Evolutionary conservation across 2,888 invertebrate species (phyloP).

Genomic region (Junonia oenone): DNA sequence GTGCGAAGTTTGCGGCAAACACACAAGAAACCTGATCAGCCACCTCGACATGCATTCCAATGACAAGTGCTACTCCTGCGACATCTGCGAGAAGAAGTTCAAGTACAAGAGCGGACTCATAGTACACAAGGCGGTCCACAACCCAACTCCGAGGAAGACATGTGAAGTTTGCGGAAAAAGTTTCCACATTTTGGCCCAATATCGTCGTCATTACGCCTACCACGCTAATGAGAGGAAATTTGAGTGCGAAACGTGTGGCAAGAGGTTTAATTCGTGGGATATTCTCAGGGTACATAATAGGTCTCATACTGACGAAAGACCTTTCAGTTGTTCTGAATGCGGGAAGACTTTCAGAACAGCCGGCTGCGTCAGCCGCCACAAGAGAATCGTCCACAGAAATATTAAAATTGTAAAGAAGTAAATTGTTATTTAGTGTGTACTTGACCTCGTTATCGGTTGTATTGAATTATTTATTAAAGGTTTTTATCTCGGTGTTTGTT

Average conservation of each 20-base stretch:
- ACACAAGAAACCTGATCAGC: conserved; percentile 58
- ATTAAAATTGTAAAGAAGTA: conserved; percentile 23
- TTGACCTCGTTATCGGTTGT: conserved; percentile 29
- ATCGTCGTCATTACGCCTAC: conserved; percentile 70
- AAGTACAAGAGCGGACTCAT: conserved; percentile 70
- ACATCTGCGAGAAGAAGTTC: conserved; percentile 69
- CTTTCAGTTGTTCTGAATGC: conserved; percentile 66
- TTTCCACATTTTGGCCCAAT: conserved; percentile 71
- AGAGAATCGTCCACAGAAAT: conserved; percentile 59
- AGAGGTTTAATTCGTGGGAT: conserved; percentile 74
- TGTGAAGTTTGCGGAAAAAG: conserved; percentile 77
- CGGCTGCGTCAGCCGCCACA: conserved; percentile 70
- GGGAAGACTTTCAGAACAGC: conserved; percentile 72
- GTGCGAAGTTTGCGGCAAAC: conserved; percentile 70
- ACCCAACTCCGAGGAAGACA: conserved; percentile 67
- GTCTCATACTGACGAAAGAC: conserved; percentile 70
- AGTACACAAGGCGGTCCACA: conserved; percentile 65
- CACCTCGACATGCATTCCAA: conserved; percentile 67
- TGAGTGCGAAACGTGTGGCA: conserved; percentile 74
- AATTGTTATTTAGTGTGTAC: conserved; percentile 30
- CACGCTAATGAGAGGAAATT: conserved; percentile 76
- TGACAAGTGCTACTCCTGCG: conserved; percentile 61
- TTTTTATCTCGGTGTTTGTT: conserved; percentile 24
- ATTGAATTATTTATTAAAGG: conserved; percentile 31
- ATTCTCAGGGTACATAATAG: conserved; percentile 70